These are phyloP conservation scores for Cataglyphis hispanica DNA, from an alignment of 1,140 invertebrate genomes.

Conservation along the genomic window DNA sequence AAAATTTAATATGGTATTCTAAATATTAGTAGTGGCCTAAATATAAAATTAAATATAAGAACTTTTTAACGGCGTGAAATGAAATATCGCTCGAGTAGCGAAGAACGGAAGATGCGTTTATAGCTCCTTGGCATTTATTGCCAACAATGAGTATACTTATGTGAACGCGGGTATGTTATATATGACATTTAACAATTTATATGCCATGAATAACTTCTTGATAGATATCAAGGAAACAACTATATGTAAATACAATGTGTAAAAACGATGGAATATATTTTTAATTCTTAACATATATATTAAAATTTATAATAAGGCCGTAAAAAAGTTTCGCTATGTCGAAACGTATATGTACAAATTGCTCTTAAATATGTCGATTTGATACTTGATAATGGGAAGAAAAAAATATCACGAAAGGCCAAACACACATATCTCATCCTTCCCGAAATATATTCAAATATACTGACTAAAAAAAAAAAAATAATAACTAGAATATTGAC, in stretches of 20 bases:
- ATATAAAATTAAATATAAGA: neutral
- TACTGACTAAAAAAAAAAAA: neutral
- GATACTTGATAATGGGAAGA: neutral
- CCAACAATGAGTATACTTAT: conserved; percentile 46
- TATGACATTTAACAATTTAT: conserved; percentile 25
- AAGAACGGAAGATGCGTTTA: conserved; percentile 34
- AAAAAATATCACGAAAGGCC: neutral
- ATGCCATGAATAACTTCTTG: conserved; percentile 25
- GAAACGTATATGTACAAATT: conserved; percentile 1
- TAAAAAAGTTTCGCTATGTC: neutral
- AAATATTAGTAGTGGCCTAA: neutral
- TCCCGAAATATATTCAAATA: neutral
- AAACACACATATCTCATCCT: neutral
- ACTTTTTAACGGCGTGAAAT: conserved; percentile 33
- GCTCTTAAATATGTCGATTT: neutral
- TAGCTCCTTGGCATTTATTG: conserved; percentile 44
- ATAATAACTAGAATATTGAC: neutral
- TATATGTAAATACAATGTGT: conserved; percentile 25
- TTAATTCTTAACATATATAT: neutral
- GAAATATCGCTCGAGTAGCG: conserved; percentile 15
- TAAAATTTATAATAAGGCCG: conserved; percentile 9
- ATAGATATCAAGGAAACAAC: neutral
- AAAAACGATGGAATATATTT: neutral
- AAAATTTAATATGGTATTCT: neutral
- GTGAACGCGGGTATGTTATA: neutral